phyloP scores from a whole-genome alignment of 2,797 vertebrate species.

The Propithecus deckenii region DNA sequence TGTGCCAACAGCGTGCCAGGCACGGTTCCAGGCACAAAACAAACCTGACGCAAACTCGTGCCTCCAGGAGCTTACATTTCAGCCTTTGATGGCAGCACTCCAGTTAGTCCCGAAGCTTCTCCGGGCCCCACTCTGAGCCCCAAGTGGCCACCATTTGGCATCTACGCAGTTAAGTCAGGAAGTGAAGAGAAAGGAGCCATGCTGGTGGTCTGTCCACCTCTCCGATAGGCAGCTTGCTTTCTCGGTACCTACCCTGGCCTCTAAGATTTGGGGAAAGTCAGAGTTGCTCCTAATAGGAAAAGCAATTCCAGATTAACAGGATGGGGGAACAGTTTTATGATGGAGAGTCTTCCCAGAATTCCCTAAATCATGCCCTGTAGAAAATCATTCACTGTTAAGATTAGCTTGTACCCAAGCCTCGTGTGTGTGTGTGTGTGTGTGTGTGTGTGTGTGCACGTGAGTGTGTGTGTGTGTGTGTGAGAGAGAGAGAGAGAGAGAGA shows the following conservation, averaged over 20 bases:
- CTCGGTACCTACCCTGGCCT: neutral
- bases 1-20: fast-evolving
- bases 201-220: neutral
- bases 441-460: neutral
- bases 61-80: neutral
- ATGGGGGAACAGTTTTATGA: neutral
- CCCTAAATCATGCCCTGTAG: neutral
- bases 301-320: neutral
- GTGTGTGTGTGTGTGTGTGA: neutral
- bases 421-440: neutral
- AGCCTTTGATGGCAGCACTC: neutral
- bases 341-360: neutral
- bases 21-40: neutral
- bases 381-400: neutral
- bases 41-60: neutral
- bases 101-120: neutral
- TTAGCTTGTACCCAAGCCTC: neutral
- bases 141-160: neutral
- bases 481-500: neutral
- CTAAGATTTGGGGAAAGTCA: neutral
- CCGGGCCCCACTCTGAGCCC: neutral
- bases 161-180: neutral
- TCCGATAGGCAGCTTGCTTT: neutral
- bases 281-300: neutral
- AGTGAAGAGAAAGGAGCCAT: neutral